phyloP scores from a whole-genome alignment of 2,113 vertebrate genomes.

The Nyctibius bracteatus region DNA sequence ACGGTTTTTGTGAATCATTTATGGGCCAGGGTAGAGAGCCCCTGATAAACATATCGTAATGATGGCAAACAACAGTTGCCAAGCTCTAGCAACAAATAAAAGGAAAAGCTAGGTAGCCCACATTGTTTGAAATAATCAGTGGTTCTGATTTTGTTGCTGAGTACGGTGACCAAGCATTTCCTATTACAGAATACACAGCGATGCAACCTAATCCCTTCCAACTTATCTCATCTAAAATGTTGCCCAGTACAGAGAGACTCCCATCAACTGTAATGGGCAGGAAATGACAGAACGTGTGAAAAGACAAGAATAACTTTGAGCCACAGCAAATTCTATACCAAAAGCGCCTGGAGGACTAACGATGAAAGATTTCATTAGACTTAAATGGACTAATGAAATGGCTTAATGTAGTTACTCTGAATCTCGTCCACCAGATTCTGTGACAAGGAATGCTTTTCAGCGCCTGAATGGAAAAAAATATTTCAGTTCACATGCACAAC shows the following conservation, averaged over 20 bases:
- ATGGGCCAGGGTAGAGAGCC: not conserved
- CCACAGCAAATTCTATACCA: conserved; percentile 22
- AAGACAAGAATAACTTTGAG: conserved; percentile 38
- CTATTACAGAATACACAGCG: not conserved
- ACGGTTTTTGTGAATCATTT: not conserved
- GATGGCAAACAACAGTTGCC: not conserved
- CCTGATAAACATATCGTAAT: not conserved
- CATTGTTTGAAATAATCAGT: not conserved
- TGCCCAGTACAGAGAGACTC: not conserved
- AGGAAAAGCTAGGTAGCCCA: not conserved
- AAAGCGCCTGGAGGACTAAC: not conserved
- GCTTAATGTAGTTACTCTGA: conserved; percentile 41
- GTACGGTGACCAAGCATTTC: not conserved
- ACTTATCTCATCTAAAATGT: not conserved
- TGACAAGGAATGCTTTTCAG: not conserved
- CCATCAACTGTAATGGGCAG: not conserved
- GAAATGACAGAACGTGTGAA: conserved; percentile 41
- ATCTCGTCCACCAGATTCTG: conserved; percentile 3
- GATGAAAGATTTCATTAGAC: conserved; percentile 59
- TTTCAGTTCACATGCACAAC: not conserved
- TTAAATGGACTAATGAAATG: conserved; percentile 46
- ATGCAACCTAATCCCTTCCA: conserved; percentile 13
- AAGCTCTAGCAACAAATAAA: not conserved
- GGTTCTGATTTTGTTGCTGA: not conserved
- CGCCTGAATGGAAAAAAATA: not conserved